A percentile compares a stretch with the other conserved stretches of the same genome.
Evolutionary conservation across 92 coral and sea anemone species (phyloP).

Genomic region (Metridium senile): DNA sequence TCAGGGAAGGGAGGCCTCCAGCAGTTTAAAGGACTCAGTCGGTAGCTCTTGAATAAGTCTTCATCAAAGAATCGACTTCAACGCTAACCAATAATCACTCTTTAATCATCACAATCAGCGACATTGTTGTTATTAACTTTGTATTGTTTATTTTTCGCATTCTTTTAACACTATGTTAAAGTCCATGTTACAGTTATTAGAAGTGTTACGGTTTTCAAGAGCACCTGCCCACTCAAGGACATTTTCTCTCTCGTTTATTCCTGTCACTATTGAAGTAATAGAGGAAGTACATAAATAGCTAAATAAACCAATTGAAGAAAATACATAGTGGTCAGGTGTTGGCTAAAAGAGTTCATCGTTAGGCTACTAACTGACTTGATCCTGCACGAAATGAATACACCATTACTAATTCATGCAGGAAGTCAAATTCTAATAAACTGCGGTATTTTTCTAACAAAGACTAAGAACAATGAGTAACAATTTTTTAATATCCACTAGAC

Average conservation of each 20-base stretch:
- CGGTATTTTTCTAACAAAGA: background rate
- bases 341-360: background rate
- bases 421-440: slow-evolving; percentile 3
- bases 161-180: slow-evolving; percentile 6
- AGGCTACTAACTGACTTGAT: background rate
- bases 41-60: background rate
- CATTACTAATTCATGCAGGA: background rate
- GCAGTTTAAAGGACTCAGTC: background rate
- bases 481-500: background rate
- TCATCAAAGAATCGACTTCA: slow-evolving; percentile 9
- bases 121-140: slow-evolving; percentile 15
- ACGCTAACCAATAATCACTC: background rate
- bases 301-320: background rate
- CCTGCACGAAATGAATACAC: background rate
- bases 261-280: background rate
- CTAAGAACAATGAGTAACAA: background rate
- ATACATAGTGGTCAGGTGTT: background rate
- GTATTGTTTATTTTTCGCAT: slow-evolving; percentile 15
- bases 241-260: background rate
- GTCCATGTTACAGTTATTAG: slow-evolving; percentile 1
- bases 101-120: background rate
- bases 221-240: no score
- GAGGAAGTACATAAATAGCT: background rate
- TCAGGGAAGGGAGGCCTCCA: background rate
- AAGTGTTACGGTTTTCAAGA: no score